A percentile compares a stretch with the other conserved stretches of the same genome.
These are phyloP conservation scores for Sardinella longiceps DNA, from an alignment of 2,797 vertebrate species.

Conservation along the genomic window DNA sequence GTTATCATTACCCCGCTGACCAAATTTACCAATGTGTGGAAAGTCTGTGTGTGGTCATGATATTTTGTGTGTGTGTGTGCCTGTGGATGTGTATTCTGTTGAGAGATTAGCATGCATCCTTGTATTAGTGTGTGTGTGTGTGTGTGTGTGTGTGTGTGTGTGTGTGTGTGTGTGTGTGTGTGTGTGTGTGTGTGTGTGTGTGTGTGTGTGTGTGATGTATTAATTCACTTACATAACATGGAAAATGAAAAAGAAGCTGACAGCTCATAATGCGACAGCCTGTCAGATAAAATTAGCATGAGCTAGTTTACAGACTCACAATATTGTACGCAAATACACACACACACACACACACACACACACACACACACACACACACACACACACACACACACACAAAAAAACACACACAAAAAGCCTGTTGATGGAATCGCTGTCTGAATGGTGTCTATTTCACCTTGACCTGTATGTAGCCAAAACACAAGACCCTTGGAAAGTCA, in stretches of 20 bases:
- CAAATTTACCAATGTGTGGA: too few species aligned
- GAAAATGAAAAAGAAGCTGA: background rate
- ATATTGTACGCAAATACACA: background rate
- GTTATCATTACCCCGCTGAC: too few species aligned
- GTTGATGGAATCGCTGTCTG: background rate
- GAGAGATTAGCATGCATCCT: constrained; percentile 17
- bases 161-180: background rate
- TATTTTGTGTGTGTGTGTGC: background rate
- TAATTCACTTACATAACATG: background rate
- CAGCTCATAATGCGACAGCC: background rate
- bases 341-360: background rate
- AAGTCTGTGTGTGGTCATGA: too few species aligned
- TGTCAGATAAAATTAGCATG: background rate
- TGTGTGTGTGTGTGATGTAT: background rate
- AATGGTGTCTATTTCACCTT: background rate
- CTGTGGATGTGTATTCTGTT: background rate
- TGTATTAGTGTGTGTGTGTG: background rate
- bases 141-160: too few species aligned
- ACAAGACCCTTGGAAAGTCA: background rate
- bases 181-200: background rate
- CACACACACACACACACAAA: too few species aligned
- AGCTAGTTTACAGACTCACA: background rate
- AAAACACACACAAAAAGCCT: background rate
- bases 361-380: background rate
- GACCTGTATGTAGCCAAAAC: background rate